phyloP scores from a whole-genome alignment of 2,797 vertebrate species.

The Xenentodon cancila region DNA sequence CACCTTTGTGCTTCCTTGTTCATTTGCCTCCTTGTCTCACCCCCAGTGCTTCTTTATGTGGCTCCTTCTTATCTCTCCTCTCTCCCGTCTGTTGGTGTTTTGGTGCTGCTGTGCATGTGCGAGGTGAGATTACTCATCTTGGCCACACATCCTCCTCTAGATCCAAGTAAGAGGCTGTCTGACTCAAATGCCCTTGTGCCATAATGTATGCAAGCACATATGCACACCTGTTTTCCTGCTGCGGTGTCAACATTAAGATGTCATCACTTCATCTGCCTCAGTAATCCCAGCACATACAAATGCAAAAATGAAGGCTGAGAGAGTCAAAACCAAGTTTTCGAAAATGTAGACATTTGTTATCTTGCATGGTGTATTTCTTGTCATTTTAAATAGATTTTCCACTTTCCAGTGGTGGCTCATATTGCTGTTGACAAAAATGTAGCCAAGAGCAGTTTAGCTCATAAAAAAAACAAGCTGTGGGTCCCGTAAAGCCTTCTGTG shows the following conservation, averaged over 20 bases:
- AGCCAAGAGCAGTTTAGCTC: slow-evolving; percentile 31
- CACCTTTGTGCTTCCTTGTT: slow-evolving; percentile 39
- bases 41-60: slow-evolving; percentile 40
- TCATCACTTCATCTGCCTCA: slow-evolving; percentile 3
- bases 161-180: slow-evolving; percentile 44
- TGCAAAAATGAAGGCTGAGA: slow-evolving; percentile 7
- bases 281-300: slow-evolving; percentile 14
- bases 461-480: slow-evolving; percentile 14
- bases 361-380: background rate
- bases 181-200: slow-evolving; percentile 44
- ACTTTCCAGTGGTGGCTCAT: slow-evolving; percentile 7
- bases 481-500: slow-evolving; percentile 22
- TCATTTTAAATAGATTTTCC: no score
- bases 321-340: slow-evolving; percentile 4
- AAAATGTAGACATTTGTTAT: slow-evolving; percentile 8
- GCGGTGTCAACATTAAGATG: slow-evolving; percentile 28
- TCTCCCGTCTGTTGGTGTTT: slow-evolving; percentile 49
- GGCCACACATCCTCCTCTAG: slow-evolving; percentile 44
- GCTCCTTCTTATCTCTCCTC: slow-evolving; percentile 46
- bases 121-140: slow-evolving; percentile 38
- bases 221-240: slow-evolving; percentile 49
- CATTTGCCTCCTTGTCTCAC: slow-evolving; percentile 43
- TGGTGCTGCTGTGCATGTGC: slow-evolving; percentile 24
- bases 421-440: slow-evolving; percentile 78
- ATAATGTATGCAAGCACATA: slow-evolving; percentile 22